phyloP scores from a whole-genome alignment of 35 echinoderm and acorn worm genomes.

The Apostichopus californicus region DNA sequence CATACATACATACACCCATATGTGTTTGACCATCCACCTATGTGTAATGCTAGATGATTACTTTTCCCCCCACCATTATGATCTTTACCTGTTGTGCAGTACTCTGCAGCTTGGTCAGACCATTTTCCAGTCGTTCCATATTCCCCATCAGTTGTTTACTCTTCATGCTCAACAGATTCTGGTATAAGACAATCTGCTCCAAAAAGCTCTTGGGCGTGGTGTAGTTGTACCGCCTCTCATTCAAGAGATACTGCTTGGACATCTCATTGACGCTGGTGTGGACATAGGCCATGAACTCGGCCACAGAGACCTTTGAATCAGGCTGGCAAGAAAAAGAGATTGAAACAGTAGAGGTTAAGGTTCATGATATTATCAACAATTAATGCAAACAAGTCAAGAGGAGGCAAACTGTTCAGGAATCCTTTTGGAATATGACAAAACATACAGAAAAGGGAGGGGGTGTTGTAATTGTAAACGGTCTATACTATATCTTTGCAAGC shows the following conservation, averaged over 20 bases:
- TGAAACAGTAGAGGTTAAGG: no score
- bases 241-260: conserved; percentile 87
- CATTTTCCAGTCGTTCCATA: conserved; percentile 99
- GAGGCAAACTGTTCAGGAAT: no score
- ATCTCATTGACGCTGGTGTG: conserved; percentile 97
- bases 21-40: no score
- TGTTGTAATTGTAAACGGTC: no score
- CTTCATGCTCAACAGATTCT: conserved; percentile 84
- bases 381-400: no score
- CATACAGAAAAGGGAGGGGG: no score
- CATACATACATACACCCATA: no score
- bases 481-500: no score
- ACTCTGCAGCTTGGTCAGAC: conserved; percentile 97
- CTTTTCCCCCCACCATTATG: no score
- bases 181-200: conserved; percentile 95
- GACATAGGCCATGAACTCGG: conserved; percentile 97
- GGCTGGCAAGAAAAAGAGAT: neutral
- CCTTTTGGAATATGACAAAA: no score
- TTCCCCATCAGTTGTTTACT: conserved; percentile 86
- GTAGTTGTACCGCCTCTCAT: conserved; percentile 98
- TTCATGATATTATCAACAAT: no score
- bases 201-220: conserved; percentile 99
- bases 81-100: conserved; percentile 91
- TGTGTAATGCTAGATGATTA: no score
- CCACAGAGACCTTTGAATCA: conserved; percentile 81